Evolutionary conservation across 1,140 invertebrate species (phyloP).

Genomic region (Meloidogyne chitwoodi): DNA sequence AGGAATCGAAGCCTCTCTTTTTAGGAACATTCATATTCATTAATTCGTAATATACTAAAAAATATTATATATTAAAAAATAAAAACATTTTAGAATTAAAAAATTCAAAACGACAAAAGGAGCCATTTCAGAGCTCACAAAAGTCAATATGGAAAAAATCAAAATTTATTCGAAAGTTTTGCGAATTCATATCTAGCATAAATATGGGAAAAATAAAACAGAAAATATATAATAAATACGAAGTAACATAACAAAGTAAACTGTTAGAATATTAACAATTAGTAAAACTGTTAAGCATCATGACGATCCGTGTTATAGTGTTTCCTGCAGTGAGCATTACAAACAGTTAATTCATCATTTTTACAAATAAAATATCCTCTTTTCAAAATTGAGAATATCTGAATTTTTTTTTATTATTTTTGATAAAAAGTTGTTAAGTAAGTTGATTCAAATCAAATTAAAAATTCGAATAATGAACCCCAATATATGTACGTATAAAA

Average conservation of each 20-base stretch:
- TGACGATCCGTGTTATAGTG: background rate
- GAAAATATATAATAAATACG: background rate
- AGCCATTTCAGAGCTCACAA: no score
- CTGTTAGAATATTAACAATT: background rate
- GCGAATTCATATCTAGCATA: no score
- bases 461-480: no score
- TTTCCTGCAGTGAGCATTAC: background rate
- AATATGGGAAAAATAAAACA: background rate
- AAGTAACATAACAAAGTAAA: background rate
- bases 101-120: no score
- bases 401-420: background rate
- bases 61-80: no score
- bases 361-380: background rate
- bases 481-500: no score
- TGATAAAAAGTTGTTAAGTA: no score
- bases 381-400: background rate
- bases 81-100: no score
- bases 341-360: background rate
- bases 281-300: background rate
- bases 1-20: background rate
- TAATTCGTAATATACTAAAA: background rate
- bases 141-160: no score
- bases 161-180: no score
- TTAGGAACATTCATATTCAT: background rate
- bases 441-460: no score